These are phyloP conservation scores for Seladonia tumulorum DNA, from an alignment of 2,888 invertebrate genomes.

Conservation along the genomic window DNA sequence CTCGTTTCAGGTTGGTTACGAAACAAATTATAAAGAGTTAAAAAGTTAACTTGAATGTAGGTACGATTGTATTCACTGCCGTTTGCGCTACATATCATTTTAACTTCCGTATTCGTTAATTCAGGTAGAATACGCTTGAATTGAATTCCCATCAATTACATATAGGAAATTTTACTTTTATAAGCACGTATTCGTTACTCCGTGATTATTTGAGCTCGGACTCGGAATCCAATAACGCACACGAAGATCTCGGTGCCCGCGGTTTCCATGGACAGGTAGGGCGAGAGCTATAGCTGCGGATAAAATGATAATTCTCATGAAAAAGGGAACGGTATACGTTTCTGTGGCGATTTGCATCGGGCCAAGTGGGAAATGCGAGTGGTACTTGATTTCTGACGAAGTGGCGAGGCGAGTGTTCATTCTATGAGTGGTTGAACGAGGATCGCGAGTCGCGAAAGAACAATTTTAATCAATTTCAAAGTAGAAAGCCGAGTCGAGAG, in stretches of 20 bases:
- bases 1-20: too few species aligned
- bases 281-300: not conserved
- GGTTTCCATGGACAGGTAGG: not conserved
- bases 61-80: not conserved
- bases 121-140: too few species aligned
- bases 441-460: not conserved
- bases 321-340: not conserved
- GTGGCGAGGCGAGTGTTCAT: not conserved
- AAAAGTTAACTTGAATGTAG: not conserved
- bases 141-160: too few species aligned
- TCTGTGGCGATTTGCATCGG: conserved; percentile 4
- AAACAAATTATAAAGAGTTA: not conserved
- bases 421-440: not conserved
- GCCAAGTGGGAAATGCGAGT: not conserved
- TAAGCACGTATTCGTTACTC: not conserved
- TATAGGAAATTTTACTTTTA: not conserved
- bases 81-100: not conserved
- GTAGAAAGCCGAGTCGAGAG: not conserved
- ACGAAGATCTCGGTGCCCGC: not conserved
- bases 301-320: not conserved
- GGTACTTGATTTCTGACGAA: not conserved
- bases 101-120: not conserved
- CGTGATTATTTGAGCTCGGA: not conserved
- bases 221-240: not conserved
- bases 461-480: conserved; percentile 15